Percentiles rank a stretch among this genome's conserved stretches.
Evolutionary conservation across 2,113 vertebrate species (phyloP).

Genomic region (Cromileptes altivelis): DNA sequence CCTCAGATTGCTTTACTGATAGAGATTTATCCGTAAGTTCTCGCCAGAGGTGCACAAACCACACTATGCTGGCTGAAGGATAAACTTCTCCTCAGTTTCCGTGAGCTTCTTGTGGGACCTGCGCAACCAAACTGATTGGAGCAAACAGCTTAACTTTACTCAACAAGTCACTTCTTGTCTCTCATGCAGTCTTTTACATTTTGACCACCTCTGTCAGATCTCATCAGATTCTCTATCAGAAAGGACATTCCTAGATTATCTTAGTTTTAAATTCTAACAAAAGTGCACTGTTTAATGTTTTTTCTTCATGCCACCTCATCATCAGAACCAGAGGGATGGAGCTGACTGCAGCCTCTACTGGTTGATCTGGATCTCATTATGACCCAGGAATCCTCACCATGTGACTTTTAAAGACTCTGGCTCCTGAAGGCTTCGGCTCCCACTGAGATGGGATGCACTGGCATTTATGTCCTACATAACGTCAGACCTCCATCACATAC

Average conservation of each 20-base stretch:
- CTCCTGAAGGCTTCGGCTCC: constrained; percentile 64
- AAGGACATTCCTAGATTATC: constrained; percentile 31
- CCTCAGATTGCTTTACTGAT: constrained; percentile 39
- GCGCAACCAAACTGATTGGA: constrained; percentile 2
- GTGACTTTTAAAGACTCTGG: constrained; percentile 66
- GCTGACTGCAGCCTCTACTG: constrained; percentile 55
- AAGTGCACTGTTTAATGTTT: constrained; percentile 14
- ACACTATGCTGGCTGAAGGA: background rate
- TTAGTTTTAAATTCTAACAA: constrained; percentile 32
- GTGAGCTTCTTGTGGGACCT: background rate
- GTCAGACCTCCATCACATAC: constrained; percentile 34
- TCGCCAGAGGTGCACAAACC: constrained; percentile 8
- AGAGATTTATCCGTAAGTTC: constrained; percentile 5
- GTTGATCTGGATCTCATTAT: constrained; percentile 78
- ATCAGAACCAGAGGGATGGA: constrained; percentile 59
- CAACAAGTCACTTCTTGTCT: background rate
- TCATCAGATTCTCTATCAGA: constrained; percentile 27
- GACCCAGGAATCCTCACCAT: constrained; percentile 73
- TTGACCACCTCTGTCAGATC: background rate
- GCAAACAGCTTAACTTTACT: background rate
- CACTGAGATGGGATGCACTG: constrained; percentile 59
- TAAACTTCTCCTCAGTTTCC: constrained; percentile 18
- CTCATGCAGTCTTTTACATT: background rate
- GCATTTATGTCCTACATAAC: constrained; percentile 52
- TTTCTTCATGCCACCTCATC: constrained; percentile 45